Base-by-base conservation (phyloP, 35 echinoderm and acorn worm species). In the Ophiothrix spiculata region DNA sequence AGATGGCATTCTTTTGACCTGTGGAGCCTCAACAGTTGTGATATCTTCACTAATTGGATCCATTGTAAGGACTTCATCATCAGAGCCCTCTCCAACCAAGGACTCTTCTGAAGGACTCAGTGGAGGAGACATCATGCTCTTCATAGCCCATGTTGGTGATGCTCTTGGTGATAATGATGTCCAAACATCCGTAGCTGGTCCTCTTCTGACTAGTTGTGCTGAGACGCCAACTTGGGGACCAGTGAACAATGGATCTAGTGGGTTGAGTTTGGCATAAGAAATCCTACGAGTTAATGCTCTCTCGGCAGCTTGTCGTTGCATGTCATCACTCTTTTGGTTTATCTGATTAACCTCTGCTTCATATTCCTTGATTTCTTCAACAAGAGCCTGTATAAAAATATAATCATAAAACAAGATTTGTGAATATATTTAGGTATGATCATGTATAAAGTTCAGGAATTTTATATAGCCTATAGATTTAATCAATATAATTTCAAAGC, bases 291-390 rank as follows among this genome's bases (percentile, higher is more conserved):
- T 56, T 45, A 76, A 81, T 56, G 81, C 76, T 54, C 86, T 82
- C 36, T 37, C 63, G 28, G 85, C 85, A 63, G 89, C 80, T 75
- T 41, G 78, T 79, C 91, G 85, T 75, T 87, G 89, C 10, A 97
- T 84, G 64, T 90, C 84, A 37, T 90, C 84, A 16, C 77, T 93
- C 56, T 79, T 89, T 15, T 90, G 28, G n/a, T 97, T 86, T n/a
- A 97, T 85, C 31, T 78, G 54, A 4, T 82, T 25, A 16, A 97
- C 81, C 69, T 93, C 91, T 42, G 90, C 81, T 84, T 97, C 87
- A 54, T 93, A 97, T 54, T 74, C 85, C 39, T 88, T 45, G 35
- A 97, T 84, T 84, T 97, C 94, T 21, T 49, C 49, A 34, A 75
- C 83, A 76, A 97, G 80, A 32, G n/a, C 85, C 94, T 97, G 83